Base-by-base conservation (phyloP, 2,113 vertebrate genomes). In the Rana temporaria region DNA sequence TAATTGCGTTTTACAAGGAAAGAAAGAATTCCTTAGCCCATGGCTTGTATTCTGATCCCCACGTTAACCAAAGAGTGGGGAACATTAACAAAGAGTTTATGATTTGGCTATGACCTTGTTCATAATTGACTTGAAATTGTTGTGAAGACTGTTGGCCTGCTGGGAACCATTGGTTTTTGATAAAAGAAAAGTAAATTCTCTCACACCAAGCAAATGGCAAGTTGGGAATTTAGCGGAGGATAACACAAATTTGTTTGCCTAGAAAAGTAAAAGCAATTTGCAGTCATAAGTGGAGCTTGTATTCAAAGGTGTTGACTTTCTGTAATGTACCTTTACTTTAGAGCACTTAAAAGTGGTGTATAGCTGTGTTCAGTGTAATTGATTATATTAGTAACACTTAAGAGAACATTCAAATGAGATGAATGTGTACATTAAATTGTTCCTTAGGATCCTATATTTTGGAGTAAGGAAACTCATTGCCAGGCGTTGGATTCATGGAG, bases 51-150 rank as follows among this genome's bases (percentile, higher is more conserved):
- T 82, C 30, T 74, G 69, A 82, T 65, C 79, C 60, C 63, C 7
- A 60, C 65, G 69, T 82, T 82, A 73, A 82, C 79, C 68, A 82
- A 64, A 70, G 38, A 74, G 57, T 65, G 60, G n/a, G 70, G 67
- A 82, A 38, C 60, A 73, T 73, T 82, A 82, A 74, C 70, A 82
- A 64, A 74, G 70, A 66, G 38, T 52, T 55, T 72, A 81, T 32
- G 59, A 81, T 42, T 71, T 12, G 9, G 48, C n/a, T 82, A n/a
- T 22, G 52, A 82, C 79, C 69, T 81, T 73, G 69, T 34, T 56
- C 52, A 66, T 82, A 82, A 74, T 74, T 73, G 70, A 66, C 79
- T 82, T 82, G 60, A 74, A 82, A 65, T 57, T 82, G 38, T 74
- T 82, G 65, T 82, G 66, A 82, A 57, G 57, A 82, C 30, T 82